A percentile compares a stretch with the other conserved stretches of the same genome.
phyloP scores from a whole-genome alignment of 2,797 vertebrate species.

The Trachops cirrhosus region DNA sequence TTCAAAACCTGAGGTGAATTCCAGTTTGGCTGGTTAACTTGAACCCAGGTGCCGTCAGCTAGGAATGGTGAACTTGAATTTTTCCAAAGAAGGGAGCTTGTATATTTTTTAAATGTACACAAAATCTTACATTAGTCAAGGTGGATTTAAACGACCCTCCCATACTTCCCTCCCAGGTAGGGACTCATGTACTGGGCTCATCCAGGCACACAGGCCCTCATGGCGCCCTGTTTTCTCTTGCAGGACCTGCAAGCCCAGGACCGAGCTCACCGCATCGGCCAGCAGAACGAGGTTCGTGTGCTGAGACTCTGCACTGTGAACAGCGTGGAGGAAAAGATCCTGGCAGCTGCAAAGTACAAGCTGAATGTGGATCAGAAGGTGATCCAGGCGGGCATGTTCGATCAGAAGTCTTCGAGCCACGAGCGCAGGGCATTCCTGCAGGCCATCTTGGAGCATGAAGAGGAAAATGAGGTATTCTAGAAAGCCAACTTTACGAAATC shows the following conservation, averaged over 20 bases:
- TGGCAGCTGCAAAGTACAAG: slow-evolving; percentile 97
- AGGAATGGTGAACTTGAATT: not conserved
- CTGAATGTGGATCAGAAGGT: slow-evolving; percentile 99
- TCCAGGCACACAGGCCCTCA: not conserved
- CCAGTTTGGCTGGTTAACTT: not conserved
- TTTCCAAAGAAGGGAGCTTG: not conserved
- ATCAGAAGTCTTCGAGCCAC: slow-evolving; percentile 97
- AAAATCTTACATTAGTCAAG: not conserved
- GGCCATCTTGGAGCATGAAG: slow-evolving; percentile 95
- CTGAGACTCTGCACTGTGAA: slow-evolving; percentile 95
- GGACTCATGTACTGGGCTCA: not conserved
- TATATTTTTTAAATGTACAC: not conserved
- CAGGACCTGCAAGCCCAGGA: slow-evolving; percentile 98
- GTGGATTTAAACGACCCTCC: not conserved
- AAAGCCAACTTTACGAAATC: not conserved
- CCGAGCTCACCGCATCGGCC: slow-evolving; percentile 96
- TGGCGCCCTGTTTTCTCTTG: not conserved
- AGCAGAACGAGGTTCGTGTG: slow-evolving; percentile 97
- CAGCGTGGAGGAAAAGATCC: slow-evolving; percentile 98
- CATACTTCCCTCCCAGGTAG: not conserved
- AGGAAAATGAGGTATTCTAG: slow-evolving; percentile 93
- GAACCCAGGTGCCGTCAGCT: not conserved
- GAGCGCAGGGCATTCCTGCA: slow-evolving; percentile 95
- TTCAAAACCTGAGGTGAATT: slow-evolving; percentile 19
- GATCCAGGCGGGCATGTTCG: slow-evolving; percentile 99